phyloP scores from a whole-genome alignment of 1,140 invertebrate genomes.

The Hestina assimilis region DNA sequence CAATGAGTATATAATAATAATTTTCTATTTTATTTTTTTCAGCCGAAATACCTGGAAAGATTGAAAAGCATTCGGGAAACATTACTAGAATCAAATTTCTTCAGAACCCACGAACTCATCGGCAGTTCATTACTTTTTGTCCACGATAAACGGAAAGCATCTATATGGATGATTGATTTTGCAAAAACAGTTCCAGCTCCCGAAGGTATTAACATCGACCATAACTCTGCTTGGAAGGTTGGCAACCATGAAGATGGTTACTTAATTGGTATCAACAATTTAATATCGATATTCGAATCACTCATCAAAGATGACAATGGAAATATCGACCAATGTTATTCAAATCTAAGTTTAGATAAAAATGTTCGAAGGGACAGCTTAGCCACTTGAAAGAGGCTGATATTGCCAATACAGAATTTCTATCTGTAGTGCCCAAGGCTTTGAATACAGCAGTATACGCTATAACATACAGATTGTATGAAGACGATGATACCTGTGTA shows the following conservation, averaged over 20 bases:
- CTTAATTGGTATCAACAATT: slow-evolving; percentile 94
- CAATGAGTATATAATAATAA: background rate
- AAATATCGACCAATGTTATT: slow-evolving; percentile 58
- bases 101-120: slow-evolving; percentile 95
- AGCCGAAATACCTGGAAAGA: slow-evolving; percentile 91
- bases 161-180: slow-evolving; percentile 99
- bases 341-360: slow-evolving; percentile 58
- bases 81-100: slow-evolving; percentile 91
- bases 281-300: slow-evolving; percentile 91
- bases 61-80: slow-evolving; percentile 90
- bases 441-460: slow-evolving; percentile 6
- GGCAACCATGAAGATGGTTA: slow-evolving; percentile 99
- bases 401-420: slow-evolving; percentile 13
- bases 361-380: slow-evolving; percentile 61
- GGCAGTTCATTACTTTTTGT: slow-evolving; percentile 97
- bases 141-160: slow-evolving; percentile 92
- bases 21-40: slow-evolving; percentile 50
- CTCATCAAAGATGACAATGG: slow-evolving; percentile 75
- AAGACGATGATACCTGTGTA: slow-evolving; percentile 17
- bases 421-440: slow-evolving; percentile 22
- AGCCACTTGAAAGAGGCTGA: slow-evolving; percentile 54
- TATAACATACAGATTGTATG: slow-evolving; percentile 7
- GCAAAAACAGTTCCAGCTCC: slow-evolving; percentile 95
- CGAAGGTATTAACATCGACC: slow-evolving; percentile 85
- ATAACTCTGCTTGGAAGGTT: slow-evolving; percentile 92